phyloP scores from a whole-genome alignment of 2,797 vertebrate genomes.

The Synaphobranchus kaupii region DNA sequence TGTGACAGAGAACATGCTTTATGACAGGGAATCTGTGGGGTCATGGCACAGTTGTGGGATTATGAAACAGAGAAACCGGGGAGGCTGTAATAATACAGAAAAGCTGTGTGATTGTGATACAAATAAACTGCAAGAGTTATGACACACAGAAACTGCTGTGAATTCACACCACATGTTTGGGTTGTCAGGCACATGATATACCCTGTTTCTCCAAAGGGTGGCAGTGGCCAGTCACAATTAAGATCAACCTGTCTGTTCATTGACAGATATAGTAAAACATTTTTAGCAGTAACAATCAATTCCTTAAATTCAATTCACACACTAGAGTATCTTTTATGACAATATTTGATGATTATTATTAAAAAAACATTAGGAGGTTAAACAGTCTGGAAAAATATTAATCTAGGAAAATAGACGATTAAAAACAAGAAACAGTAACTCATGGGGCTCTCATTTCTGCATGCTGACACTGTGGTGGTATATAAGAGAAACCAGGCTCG shows the following conservation, averaged over 20 bases:
- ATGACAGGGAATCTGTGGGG: neutral
- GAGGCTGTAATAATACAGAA: neutral
- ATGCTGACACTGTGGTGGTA: no score
- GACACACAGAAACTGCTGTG: no score
- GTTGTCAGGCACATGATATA: constrained; percentile 3
- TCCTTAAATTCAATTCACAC: neutral
- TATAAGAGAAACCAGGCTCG: no score
- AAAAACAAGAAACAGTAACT: no score
- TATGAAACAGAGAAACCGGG: neutral
- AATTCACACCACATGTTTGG: no score
- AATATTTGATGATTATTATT: neutral
- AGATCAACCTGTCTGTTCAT: neutral
- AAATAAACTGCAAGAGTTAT: no score
- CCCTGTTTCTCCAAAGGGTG: constrained; percentile 33
- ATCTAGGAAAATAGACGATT: no score
- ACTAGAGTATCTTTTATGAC: neutral
- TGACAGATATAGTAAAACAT: neutral
- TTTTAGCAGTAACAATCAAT: neutral
- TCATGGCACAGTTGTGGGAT: neutral
- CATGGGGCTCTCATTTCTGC: no score
- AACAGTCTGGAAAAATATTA: no score
- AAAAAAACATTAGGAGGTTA: no score
- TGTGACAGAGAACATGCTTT: neutral
- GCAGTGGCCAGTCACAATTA: constrained; percentile 29
- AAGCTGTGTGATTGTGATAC: constrained; percentile 1